phyloP scores from a whole-genome alignment of 2,113 vertebrate genomes.

The Macaca nemestrina region DNA sequence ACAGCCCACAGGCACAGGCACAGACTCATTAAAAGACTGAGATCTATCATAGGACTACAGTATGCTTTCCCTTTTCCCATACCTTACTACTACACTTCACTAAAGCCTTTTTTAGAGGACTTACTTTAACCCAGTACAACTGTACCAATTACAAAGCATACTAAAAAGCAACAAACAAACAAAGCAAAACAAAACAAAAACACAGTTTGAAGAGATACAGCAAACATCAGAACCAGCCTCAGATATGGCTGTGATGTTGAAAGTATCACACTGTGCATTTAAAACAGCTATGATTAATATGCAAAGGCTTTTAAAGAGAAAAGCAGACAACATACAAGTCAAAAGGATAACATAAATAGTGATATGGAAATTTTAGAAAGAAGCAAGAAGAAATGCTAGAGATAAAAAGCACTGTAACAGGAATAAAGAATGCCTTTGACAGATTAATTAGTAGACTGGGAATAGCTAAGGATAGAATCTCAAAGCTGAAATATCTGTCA shows the following conservation, averaged over 20 bases:
- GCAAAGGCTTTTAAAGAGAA: not conserved
- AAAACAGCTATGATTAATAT: not conserved
- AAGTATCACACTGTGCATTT: not conserved
- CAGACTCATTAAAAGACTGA: not conserved
- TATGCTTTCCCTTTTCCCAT: not conserved
- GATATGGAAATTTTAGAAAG: not conserved
- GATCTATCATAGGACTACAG: not conserved
- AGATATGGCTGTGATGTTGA: not conserved
- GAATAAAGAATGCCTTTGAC: not conserved
- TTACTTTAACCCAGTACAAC: not conserved
- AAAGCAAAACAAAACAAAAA: not conserved
- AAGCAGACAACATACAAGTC: not conserved
- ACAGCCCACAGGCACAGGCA: not conserved
- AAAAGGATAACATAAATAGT: not conserved
- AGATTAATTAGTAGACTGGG: not conserved
- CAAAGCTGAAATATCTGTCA: not conserved
- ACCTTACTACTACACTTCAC: not conserved
- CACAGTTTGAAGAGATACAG: not conserved
- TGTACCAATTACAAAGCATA: not conserved
- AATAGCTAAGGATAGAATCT: not conserved
- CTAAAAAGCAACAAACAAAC: not conserved
- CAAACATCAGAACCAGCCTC: not conserved
- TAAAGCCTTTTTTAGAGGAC: not conserved
- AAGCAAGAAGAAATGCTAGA: not conserved
- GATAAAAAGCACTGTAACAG: not conserved